phyloP scores from a whole-genome alignment of 2,888 invertebrate genomes.

The Synanthedon formicaeformis region DNA sequence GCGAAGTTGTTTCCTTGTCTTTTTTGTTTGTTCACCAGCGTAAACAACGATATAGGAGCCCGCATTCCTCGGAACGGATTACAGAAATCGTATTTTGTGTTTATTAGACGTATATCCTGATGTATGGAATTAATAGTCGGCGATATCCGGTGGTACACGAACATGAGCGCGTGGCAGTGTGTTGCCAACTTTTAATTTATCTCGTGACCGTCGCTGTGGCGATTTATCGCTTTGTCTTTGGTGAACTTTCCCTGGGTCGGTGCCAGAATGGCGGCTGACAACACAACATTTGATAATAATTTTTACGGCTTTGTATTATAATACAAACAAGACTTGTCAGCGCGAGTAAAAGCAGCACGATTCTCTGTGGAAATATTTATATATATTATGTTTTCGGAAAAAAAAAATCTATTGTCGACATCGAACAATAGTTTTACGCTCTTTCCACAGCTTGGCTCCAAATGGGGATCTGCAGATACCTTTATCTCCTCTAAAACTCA shows the following conservation, averaged over 20 bases:
- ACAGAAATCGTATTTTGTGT: neutral
- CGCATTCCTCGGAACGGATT: neutral
- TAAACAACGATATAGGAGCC: too few relatives aligned
- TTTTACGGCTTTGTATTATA: neutral
- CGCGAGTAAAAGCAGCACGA: too few relatives aligned
- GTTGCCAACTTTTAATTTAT: conserved; percentile 32
- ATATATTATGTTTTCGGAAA: too few relatives aligned
- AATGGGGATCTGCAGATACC: too few relatives aligned
- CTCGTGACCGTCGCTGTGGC: conserved; percentile 5
- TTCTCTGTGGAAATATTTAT: too few relatives aligned
- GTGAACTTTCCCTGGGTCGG: neutral
- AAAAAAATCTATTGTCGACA: too few relatives aligned
- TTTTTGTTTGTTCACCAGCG: too few relatives aligned
- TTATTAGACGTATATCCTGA: conserved; percentile 3
- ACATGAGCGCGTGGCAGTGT: conserved; percentile 10
- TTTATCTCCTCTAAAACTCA: too few relatives aligned
- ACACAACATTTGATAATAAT: neutral
- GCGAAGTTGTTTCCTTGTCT: too few relatives aligned
- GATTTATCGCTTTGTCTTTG: conserved; percentile 23
- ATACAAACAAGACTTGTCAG: too few relatives aligned
- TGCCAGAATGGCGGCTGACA: neutral
- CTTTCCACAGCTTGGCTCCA: too few relatives aligned
- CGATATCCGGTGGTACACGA: conserved; percentile 13
- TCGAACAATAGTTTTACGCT: too few relatives aligned
- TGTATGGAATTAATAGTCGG: conserved; percentile 20